These are phyloP conservation scores for Cephalotes varians DNA, from an alignment of 2,888 invertebrate species.

Conservation along the genomic window DNA sequence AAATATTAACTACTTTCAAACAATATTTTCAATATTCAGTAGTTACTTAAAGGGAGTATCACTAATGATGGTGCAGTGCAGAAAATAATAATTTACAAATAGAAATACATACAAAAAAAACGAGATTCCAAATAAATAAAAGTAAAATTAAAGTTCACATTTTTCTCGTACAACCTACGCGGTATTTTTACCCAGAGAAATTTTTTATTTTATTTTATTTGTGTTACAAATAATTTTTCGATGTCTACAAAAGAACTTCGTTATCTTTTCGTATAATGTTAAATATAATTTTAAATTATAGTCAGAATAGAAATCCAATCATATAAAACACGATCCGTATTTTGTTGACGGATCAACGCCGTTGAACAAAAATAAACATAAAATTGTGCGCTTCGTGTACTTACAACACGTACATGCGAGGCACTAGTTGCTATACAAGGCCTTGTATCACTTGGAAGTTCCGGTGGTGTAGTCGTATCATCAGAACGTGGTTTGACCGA, in stretches of 20 bases:
- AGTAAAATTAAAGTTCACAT: conserved; percentile 44
- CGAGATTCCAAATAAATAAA: conserved; percentile 23
- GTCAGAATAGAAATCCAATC: conserved; percentile 19
- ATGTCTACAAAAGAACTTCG: neutral
- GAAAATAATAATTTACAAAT: conserved; percentile 57
- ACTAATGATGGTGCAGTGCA: conserved; percentile 74
- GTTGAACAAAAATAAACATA: conserved; percentile 66
- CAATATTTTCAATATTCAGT: conserved; percentile 13
- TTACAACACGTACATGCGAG: conserved; percentile 86
- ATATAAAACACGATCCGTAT: neutral
- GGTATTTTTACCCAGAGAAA: neutral
- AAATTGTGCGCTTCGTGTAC: conserved; percentile 81
- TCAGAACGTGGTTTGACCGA: conserved; percentile 87
- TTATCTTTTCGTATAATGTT: neutral
- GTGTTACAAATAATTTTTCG: neutral
- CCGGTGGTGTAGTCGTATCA: conserved; percentile 84
- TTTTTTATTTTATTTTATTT: neutral
- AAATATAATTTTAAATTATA: conserved; percentile 48
- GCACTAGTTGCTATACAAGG: conserved; percentile 84
- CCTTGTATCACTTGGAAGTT: conserved; percentile 80
- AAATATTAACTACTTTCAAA: conserved; percentile 11
- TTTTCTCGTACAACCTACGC: neutral
- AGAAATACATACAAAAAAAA: conserved; percentile 24
- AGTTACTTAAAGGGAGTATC: neutral
- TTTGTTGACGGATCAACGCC: neutral